Percentiles rank a stretch among this genome's conserved stretches.
These are phyloP conservation scores for Pelusios castaneus DNA, from an alignment of 2,113 vertebrate species.

Conservation along the genomic window DNA sequence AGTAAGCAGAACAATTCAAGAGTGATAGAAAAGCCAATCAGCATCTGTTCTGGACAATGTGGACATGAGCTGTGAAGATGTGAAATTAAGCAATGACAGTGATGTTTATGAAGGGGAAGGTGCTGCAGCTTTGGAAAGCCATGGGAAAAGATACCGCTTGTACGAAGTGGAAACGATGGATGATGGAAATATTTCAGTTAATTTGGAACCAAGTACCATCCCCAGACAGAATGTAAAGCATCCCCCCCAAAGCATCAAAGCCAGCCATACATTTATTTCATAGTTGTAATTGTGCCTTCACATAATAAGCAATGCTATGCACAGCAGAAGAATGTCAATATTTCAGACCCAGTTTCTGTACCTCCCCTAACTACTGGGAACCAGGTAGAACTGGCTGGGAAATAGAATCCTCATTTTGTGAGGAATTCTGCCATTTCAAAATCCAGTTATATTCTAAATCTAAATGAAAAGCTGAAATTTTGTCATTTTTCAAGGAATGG, in stretches of 20 bases:
- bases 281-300: background rate
- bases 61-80: background rate
- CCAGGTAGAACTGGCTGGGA: background rate
- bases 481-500: background rate
- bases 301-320: background rate
- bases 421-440: background rate
- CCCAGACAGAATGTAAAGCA: background rate
- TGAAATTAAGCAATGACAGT: background rate
- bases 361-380: background rate
- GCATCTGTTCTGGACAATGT: background rate
- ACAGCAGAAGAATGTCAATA: background rate
- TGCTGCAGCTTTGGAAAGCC: background rate
- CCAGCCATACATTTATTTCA: background rate
- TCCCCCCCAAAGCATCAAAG: background rate
- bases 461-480: background rate
- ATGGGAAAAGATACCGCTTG: background rate
- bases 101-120: background rate
- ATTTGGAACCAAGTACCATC: rapidly evolving
- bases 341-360: background rate
- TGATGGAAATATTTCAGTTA: background rate
- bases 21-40: background rate
- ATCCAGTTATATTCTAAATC: background rate
- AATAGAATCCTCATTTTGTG: background rate
- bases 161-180: background rate
- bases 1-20: background rate